A percentile compares a stretch with the other conserved stretches of the same genome.
These are phyloP conservation scores for Sclerodermus sp. DNA, from an alignment of 2,888 invertebrate genomes.

Conservation along the genomic window DNA sequence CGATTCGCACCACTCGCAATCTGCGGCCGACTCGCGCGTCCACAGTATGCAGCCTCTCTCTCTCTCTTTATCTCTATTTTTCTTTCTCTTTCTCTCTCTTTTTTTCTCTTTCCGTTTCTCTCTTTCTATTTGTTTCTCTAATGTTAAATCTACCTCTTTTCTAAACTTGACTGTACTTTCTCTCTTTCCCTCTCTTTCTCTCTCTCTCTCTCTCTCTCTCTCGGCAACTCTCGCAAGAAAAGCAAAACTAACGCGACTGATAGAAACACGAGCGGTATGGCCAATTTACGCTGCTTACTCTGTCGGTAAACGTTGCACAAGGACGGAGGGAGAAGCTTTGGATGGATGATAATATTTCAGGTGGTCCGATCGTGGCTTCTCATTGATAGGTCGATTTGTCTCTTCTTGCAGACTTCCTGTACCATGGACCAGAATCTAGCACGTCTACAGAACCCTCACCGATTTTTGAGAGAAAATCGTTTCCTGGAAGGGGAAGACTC, in stretches of 20 bases:
- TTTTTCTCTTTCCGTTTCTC: not conserved
- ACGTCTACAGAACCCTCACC: conserved; percentile 60
- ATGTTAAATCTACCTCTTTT: conserved; percentile 8
- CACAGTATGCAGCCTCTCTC: conserved; percentile 48
- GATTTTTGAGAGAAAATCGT: conserved; percentile 59
- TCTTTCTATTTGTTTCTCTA: conserved; percentile 18
- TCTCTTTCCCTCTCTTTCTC: conserved; percentile 2
- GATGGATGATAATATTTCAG: too few species aligned
- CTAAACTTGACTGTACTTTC: not conserved
- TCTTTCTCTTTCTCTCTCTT: not conserved
- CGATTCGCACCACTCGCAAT: conserved; percentile 57
- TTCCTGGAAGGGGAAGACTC: conserved; percentile 58
- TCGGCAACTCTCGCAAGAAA: conserved; percentile 5
- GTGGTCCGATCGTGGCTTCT: too few species aligned
- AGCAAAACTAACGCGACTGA: too few species aligned
- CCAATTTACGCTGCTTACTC: too few species aligned
- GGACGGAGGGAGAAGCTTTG: too few species aligned
- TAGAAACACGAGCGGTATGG: too few species aligned
- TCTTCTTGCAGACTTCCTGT: conserved; percentile 53
- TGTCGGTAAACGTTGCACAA: too few species aligned
- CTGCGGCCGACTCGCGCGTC: conserved; percentile 56
- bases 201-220: not conserved
- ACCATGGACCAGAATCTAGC: conserved; percentile 60
- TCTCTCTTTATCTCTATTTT: not conserved
- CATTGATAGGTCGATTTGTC: too few species aligned